Base-by-base conservation (phyloP, 2,888 invertebrate species). In the Amphiduros pacificus region DNA sequence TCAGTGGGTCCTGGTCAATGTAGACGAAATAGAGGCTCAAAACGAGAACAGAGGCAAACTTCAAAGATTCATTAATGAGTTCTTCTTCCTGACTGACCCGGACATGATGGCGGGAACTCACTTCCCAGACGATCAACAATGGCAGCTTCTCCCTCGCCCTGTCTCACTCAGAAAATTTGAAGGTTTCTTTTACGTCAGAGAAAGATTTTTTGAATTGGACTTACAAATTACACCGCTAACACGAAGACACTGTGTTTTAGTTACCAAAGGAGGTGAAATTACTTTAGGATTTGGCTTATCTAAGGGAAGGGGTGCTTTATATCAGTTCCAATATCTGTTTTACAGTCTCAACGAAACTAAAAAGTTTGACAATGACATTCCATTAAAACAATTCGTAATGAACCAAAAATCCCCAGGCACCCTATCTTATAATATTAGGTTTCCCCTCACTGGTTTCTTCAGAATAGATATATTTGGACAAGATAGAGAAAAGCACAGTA, bases 31-130 rank as follows among this genome's bases (percentile, higher is more conserved):
- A 20, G 29, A 31, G 1, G 49, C 4, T n/a, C 73, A 73, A 9
- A 67, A 66, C 11, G 44, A 20, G 2, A 53, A 59, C 1, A 58
- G 40, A 22, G 58, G 27, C 4, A 55, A 53, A 2, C 71, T 74
- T 40, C 74, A 75, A n/a, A 74, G 74, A 3, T 73, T 74, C 53
- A 72, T 76, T 48, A 79, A 79, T 64, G 77, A 79, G 57, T 79
- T 77, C 65, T 79, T 76, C 67, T 79, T 79, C 59, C 63, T 79
- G 26, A 73, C 79, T 0, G 74, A 78, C 62, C 76, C 79, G 4
- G 74, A 77, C 50, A 67, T 74, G 58, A 60, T 79, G n/a, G 70
- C 77, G 26, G 76, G 74, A 73, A 78, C 79, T 4, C 79, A 79
- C 64, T 74, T 71, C 58, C 77, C 79, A 0, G 74, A 76, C 57